Evolutionary conservation across 1,140 invertebrate genomes (phyloP).

Genomic region (Lasioglossum baleicum): DNA sequence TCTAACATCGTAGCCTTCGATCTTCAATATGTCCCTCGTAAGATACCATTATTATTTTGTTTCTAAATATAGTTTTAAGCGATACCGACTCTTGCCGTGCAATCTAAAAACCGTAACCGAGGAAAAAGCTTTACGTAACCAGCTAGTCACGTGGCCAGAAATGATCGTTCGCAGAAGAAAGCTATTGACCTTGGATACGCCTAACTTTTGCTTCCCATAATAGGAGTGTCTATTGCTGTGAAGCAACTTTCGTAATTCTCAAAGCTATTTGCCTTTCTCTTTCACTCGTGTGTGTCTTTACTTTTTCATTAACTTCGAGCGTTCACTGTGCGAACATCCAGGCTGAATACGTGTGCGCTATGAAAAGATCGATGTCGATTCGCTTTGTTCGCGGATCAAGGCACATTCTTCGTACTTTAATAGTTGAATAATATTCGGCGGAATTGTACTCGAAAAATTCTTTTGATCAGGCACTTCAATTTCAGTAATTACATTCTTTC

Average conservation of each 20-base stretch:
- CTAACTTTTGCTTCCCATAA: slow-evolving; percentile 6
- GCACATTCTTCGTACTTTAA: too few species aligned
- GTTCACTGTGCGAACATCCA: background rate
- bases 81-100: background rate
- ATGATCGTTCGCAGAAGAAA: background rate
- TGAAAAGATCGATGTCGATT: background rate
- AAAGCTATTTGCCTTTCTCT: slow-evolving; percentile 1
- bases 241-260: slow-evolving; percentile 4
- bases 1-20: background rate
- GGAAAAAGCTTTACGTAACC: background rate
- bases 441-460: too few species aligned
- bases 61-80: slow-evolving; percentile 3
- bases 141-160: background rate
- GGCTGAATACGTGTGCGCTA: too few species aligned
- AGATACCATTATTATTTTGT: slow-evolving; percentile 3
- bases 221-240: background rate
- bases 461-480: too few species aligned
- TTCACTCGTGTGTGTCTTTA: background rate
- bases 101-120: background rate
- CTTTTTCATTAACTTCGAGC: background rate
- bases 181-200: slow-evolving; percentile 1
- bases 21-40: background rate
- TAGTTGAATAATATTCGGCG: too few species aligned
- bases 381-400: too few species aligned
- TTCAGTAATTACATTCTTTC: too few species aligned